Evolutionary conservation across 1,140 invertebrate species (phyloP).

Genomic region (Dysdera silvatica): DNA sequence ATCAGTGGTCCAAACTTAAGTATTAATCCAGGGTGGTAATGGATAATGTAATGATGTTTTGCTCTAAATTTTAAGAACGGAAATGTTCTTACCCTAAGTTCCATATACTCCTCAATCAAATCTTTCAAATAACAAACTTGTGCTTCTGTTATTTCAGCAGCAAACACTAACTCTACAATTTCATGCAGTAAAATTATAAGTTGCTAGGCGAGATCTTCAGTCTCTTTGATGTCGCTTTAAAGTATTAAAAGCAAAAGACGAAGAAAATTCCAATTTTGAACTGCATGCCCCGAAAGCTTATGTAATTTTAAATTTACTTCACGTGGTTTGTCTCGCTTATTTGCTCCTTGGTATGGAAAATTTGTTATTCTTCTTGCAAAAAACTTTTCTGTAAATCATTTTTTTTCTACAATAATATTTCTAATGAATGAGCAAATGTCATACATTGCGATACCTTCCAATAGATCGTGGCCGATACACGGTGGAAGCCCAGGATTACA

Average conservation of each 20-base stretch:
- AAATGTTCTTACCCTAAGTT: background rate
- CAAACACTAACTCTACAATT: background rate
- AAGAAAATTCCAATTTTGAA: constrained; percentile 4
- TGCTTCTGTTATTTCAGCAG: background rate
- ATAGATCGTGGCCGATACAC: constrained; percentile 4
- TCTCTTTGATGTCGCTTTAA: background rate
- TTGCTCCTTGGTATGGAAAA: background rate
- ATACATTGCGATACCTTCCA: constrained; percentile 7
- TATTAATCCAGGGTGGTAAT: background rate
- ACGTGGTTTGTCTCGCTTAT: background rate
- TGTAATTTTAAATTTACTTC: background rate
- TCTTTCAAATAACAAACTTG: background rate
- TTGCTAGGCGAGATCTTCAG: background rate
- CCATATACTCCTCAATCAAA: background rate
- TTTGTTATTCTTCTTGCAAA: no score
- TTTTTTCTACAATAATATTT: background rate
- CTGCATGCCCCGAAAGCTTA: background rate
- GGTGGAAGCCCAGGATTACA: constrained; percentile 2
- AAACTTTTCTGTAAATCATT: background rate
- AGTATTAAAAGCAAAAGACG: background rate
- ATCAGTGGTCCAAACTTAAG: constrained; percentile 2
- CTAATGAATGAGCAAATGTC: background rate
- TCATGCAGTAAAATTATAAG: background rate
- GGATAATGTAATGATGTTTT: background rate
- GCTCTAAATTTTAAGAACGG: background rate